These are phyloP conservation scores for Odontocolon sp. DNA, from an alignment of 2,888 invertebrate genomes.

Conservation along the genomic window DNA sequence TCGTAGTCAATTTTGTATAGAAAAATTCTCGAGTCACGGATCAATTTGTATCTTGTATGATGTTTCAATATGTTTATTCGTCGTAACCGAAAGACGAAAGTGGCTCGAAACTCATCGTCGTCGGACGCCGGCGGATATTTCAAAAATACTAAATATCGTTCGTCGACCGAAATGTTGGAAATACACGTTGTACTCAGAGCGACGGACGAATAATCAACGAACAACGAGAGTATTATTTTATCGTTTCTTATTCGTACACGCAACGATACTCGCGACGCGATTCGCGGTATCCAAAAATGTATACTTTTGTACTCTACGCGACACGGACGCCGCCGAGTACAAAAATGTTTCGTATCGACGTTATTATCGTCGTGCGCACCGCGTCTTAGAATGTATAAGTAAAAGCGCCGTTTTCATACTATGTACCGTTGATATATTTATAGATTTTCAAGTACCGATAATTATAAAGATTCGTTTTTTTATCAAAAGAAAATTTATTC, in stretches of 20 bases:
- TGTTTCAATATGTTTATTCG: not conserved
- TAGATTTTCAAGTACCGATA: constrained; percentile 55
- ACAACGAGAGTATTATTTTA: constrained; percentile 70
- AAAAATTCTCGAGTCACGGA: constrained; percentile 27
- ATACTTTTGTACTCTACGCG: constrained; percentile 39
- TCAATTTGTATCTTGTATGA: not conserved
- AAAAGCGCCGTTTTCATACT: constrained; percentile 49
- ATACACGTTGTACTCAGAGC: not conserved
- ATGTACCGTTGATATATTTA: constrained; percentile 59
- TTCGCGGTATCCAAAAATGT: constrained; percentile 50
- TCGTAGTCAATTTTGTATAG: constrained; percentile 25
- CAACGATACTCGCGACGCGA: constrained; percentile 54
- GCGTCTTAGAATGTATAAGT: constrained; percentile 55
- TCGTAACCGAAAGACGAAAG: not conserved
- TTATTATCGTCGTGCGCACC: constrained; percentile 8
- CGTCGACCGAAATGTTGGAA: not conserved
- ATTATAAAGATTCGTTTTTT: constrained; percentile 49
- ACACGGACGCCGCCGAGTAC: too few relatives aligned
- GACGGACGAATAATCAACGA: constrained; percentile 24
- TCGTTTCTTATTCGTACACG: constrained; percentile 29
- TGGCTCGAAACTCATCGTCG: constrained; percentile 11
- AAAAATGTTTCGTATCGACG: too few relatives aligned
- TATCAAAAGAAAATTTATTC: constrained; percentile 54
- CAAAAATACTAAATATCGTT: constrained; percentile 12
- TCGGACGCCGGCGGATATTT: constrained; percentile 14